Conservation (phyloP, 2,113 vertebrate genomes). For the Rutilus rutilus region DNA sequence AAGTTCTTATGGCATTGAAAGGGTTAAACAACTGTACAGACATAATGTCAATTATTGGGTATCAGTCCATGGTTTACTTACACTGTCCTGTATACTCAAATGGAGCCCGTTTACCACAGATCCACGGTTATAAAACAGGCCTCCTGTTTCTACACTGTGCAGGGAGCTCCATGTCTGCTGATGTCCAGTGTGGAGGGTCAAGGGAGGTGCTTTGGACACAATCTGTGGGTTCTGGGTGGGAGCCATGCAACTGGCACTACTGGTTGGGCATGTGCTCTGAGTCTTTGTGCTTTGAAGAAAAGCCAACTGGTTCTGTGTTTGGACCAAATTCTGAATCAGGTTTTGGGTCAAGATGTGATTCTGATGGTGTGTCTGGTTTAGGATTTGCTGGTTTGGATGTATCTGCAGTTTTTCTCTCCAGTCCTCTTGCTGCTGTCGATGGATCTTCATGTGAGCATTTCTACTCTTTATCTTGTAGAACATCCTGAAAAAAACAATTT, state of each 20-base stretch:
- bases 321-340: conserved; percentile 56
- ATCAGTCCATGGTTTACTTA: neutral
- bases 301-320: conserved; percentile 48
- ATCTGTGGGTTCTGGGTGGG: conserved; percentile 33
- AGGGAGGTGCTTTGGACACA: conserved; percentile 28
- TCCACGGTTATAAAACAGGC: conserved; percentile 47
- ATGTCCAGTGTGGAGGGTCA: conserved; percentile 32
- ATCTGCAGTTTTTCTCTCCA: conserved; percentile 64
- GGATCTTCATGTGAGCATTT: conserved; percentile 86
- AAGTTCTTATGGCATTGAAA: neutral
- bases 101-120: neutral
- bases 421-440: conserved; percentile 78
- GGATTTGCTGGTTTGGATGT: conserved; percentile 49
- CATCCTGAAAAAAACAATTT: conserved; percentile 67
- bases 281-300: conserved; percentile 53
- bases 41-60: neutral
- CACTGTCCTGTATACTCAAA: neutral
- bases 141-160: conserved; percentile 32
- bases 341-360: conserved; percentile 52
- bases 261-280: conserved; percentile 31
- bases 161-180: conserved; percentile 51
- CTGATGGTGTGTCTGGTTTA: conserved; percentile 44
- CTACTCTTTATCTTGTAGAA: conserved; percentile 84
- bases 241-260: neutral
- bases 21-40: neutral